Evolutionary conservation across 2,113 vertebrate species (phyloP).

Genomic region (Oreochromis niloticus): DNA sequence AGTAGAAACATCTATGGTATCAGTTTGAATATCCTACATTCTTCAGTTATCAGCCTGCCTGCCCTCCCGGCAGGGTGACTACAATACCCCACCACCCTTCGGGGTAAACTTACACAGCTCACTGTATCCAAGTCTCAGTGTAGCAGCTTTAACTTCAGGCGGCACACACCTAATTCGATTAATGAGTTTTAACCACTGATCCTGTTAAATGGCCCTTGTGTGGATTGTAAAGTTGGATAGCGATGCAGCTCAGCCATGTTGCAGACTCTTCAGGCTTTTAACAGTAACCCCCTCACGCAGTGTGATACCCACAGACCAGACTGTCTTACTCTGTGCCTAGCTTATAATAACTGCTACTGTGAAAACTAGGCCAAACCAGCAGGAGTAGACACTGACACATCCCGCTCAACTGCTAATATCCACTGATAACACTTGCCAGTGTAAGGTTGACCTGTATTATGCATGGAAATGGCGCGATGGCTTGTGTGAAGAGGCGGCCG

Average conservation of each 20-base stretch:
- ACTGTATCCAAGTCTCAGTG: neutral
- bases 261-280: conserved; percentile 1
- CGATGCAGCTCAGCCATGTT: neutral
- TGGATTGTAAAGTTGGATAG: neutral
- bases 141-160: neutral
- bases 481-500: neutral
- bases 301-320: conserved; percentile 52
- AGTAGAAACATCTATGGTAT: neutral
- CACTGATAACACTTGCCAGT: conserved; percentile 20
- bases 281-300: neutral
- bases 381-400: conserved; percentile 36
- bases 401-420: neutral
- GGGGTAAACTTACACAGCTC: neutral
- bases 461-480: neutral
- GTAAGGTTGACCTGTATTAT: neutral
- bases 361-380: conserved; percentile 11
- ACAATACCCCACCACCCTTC: neutral
- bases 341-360: conserved; percentile 32
- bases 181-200: conserved; percentile 41
- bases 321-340: conserved; percentile 17
- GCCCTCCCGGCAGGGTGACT: neutral
- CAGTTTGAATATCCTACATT: neutral
- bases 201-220: conserved; percentile 30
- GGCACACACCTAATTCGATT: conserved; percentile 19
- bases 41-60: neutral